Conservation (phyloP, 2,113 vertebrate species). For the Atractosteus spatula region DNA sequence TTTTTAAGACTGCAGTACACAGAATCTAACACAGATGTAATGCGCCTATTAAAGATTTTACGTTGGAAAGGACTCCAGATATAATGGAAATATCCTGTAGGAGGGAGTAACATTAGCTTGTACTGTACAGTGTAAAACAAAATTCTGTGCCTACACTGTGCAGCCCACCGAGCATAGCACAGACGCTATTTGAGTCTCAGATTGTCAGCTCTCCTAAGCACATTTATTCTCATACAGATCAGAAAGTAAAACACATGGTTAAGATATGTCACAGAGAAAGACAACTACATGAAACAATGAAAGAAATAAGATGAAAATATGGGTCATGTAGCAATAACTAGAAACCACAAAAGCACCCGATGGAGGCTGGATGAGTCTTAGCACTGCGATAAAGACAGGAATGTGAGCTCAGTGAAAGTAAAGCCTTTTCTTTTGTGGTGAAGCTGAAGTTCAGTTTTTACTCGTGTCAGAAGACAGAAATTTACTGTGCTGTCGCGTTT, state of each 20-base stretch:
- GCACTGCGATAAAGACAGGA: slow-evolving; percentile 27
- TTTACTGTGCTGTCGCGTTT: slow-evolving; percentile 50
- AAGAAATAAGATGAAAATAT: slow-evolving; percentile 49
- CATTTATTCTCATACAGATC: too few species aligned
- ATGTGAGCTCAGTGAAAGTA: slow-evolving; percentile 66
- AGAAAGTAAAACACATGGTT: neutral
- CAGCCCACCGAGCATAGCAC: too few species aligned
- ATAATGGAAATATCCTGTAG: slow-evolving; percentile 55
- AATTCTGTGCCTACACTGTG: neutral
- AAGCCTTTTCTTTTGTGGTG: slow-evolving; percentile 67
- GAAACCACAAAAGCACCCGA: slow-evolving; percentile 72
- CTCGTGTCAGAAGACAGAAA: slow-evolving; percentile 65
- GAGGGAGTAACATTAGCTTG: neutral
- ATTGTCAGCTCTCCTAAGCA: too few species aligned
- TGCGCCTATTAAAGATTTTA: too few species aligned
- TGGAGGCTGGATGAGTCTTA: slow-evolving; percentile 3
- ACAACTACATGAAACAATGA: neutral
- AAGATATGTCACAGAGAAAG: neutral
- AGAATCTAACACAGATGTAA: slow-evolving; percentile 50
- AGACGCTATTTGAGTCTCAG: too few species aligned
- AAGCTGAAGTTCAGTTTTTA: slow-evolving; percentile 67
- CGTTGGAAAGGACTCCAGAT: slow-evolving; percentile 15
- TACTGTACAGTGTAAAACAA: slow-evolving; percentile 10
- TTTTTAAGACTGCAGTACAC: slow-evolving; percentile 42
- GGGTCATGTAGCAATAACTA: slow-evolving; percentile 63